Evolutionary conservation across 1,140 invertebrate species (phyloP).

Genomic region (Amphibalanus amphitrite): DNA sequence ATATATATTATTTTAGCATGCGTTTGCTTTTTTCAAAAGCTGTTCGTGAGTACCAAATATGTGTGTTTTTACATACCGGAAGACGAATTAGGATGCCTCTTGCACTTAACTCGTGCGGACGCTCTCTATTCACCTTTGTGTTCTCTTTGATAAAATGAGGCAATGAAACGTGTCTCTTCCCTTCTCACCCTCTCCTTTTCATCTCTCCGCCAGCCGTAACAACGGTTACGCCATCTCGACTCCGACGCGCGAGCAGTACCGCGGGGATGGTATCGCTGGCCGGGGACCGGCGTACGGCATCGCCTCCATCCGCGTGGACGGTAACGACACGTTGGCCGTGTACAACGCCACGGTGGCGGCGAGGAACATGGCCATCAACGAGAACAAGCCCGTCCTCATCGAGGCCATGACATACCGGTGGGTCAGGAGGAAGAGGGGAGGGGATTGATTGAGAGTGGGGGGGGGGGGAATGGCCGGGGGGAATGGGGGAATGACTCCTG

Average conservation of each 20-base stretch:
- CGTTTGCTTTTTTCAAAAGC: no score
- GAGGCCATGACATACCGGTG: slow-evolving; percentile 96
- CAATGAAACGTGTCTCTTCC: no score
- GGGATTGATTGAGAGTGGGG: no score
- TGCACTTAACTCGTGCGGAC: no score
- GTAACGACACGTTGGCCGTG: slow-evolving; percentile 90
- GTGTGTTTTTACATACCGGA: no score
- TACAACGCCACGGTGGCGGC: slow-evolving; percentile 78
- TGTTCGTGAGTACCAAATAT: no score
- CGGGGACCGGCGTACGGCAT: slow-evolving; percentile 85
- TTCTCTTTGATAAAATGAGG: no score
- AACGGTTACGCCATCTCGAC: slow-evolving; percentile 98
- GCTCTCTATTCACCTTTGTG: no score
- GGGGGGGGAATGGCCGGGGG: no score
- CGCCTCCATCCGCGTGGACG: slow-evolving; percentile 79
- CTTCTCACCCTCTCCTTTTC: slow-evolving; percentile 4
- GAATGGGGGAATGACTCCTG: no score
- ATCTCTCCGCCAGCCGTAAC: slow-evolving; percentile 51
- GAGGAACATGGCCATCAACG: slow-evolving; percentile 49
- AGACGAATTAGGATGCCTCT: no score
- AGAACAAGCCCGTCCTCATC: slow-evolving; percentile 79
- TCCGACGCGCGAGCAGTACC: slow-evolving; percentile 78
- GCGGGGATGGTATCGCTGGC: slow-evolving; percentile 72
- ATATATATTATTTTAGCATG: no score
- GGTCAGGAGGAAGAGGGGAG: background rate